A percentile compares a stretch with the other conserved stretches of the same genome.
Conservation (phyloP, 2,888 invertebrate species). For the Habrosyne pyritoides region DNA sequence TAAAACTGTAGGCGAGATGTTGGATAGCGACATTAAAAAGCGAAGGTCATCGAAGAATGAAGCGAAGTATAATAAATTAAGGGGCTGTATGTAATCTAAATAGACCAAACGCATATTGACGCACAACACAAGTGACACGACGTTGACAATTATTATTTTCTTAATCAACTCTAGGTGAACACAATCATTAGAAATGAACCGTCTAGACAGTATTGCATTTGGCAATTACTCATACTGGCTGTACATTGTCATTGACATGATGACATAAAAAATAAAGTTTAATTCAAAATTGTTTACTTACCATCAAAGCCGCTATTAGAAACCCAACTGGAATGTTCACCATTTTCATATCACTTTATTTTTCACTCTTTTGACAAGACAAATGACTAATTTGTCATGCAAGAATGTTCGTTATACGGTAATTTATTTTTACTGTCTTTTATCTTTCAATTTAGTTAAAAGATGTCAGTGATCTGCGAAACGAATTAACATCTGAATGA, state of each 20-base stretch:
- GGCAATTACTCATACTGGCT: constrained; percentile 50
- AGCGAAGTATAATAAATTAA: constrained; percentile 38
- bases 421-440: constrained; percentile 33
- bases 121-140: constrained; percentile 39
- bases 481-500: constrained; percentile 38
- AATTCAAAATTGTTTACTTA: constrained; percentile 48
- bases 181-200: constrained; percentile 61
- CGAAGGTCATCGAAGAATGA: constrained; percentile 39
- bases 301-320: constrained; percentile 46
- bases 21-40: constrained; percentile 10
- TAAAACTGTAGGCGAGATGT: constrained; percentile 18
- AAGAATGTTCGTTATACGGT: constrained; percentile 52
- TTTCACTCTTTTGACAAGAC: constrained; percentile 64
- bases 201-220: constrained; percentile 48
- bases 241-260: neutral
- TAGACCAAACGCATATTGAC: constrained; percentile 33
- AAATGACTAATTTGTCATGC: constrained; percentile 64
- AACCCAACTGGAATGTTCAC: constrained; percentile 37
- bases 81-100: constrained; percentile 54
- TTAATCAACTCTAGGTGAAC: constrained; percentile 58
- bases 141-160: constrained; percentile 41
- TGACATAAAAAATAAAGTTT: neutral
- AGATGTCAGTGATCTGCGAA: constrained; percentile 34
- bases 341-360: constrained; percentile 50
- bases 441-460: constrained; percentile 34